Percentiles rank a stretch among this genome's conserved stretches.
phyloP scores from a whole-genome alignment of 2,797 vertebrate species.

The Knipowitschia caucasica region DNA sequence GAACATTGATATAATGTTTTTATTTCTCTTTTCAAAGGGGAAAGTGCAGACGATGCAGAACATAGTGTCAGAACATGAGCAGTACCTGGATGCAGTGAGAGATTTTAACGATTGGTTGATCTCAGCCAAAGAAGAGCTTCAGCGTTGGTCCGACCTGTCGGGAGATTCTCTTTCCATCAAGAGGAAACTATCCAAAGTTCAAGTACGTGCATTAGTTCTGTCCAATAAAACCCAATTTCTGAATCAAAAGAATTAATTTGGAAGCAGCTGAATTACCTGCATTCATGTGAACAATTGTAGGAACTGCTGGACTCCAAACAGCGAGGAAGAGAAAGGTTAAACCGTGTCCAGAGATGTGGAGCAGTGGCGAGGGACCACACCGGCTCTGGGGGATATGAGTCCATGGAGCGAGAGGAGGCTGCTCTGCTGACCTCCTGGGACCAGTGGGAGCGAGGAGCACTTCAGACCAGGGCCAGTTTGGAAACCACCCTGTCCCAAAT shows the following conservation, averaged over 20 bases:
- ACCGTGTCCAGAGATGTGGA: conserved; percentile 82
- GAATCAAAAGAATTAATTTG: too few species aligned
- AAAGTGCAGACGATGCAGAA: conserved; percentile 90
- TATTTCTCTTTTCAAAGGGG: conserved; percentile 68
- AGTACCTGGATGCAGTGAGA: conserved; percentile 89
- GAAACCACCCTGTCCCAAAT: conserved; percentile 84
- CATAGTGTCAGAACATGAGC: conserved; percentile 88
- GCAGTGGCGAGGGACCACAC: conserved; percentile 81
- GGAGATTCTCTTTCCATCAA: conserved; percentile 84
- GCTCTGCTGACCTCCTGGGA: conserved; percentile 84
- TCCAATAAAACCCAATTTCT: neutral
- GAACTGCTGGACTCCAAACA: conserved; percentile 90
- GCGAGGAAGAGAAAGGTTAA: conserved; percentile 83
- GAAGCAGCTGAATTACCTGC: neutral
- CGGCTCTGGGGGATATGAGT: conserved; percentile 82
- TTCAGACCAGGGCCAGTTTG: conserved; percentile 77
- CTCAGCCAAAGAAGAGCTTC: conserved; percentile 94
- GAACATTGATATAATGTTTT: conserved; percentile 3
- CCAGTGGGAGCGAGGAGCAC: conserved; percentile 86
- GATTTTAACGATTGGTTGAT: conserved; percentile 95
- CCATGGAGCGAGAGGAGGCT: conserved; percentile 85
- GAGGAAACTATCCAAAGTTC: conserved; percentile 89
- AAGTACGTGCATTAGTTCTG: conserved; percentile 71
- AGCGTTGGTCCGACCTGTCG: conserved; percentile 92
- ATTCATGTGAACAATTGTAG: conserved; percentile 62